phyloP scores from a whole-genome alignment of 2,797 vertebrate genomes.

The Diplodus puntazzo region DNA sequence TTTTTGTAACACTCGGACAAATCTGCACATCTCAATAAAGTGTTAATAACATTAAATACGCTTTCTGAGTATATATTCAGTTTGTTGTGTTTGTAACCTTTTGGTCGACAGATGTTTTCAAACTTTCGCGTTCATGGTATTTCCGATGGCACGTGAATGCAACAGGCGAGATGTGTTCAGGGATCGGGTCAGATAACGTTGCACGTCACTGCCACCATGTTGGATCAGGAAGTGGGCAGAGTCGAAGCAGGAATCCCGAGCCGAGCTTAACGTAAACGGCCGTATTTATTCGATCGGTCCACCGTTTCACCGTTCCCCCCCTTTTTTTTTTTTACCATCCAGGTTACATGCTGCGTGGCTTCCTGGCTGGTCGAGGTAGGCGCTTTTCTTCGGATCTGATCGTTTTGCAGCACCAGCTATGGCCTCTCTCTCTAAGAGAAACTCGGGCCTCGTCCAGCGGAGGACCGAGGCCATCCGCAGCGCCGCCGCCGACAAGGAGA shows the following conservation, averaged over 20 bases:
- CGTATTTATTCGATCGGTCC: conserved; percentile 38
- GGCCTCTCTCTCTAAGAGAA: conserved; percentile 93
- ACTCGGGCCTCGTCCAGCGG: conserved; percentile 96
- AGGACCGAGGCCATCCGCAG: conserved; percentile 94
- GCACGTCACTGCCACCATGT: conserved; percentile 95
- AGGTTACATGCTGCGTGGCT: conserved; percentile 63
- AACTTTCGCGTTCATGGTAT: not conserved
- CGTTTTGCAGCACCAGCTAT: conserved; percentile 77
- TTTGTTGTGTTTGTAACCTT: not conserved
- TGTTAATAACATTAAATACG: too few relatives aligned
- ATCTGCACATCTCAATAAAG: too few relatives aligned
- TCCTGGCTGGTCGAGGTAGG: conserved; percentile 39
- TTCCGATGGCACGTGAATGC: conserved; percentile 16
- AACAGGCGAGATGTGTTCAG: conserved; percentile 40
- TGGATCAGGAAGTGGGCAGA: conserved; percentile 86
- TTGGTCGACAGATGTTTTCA: not conserved
- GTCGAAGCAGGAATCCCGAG: conserved; percentile 60
- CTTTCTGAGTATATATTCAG: too few relatives aligned
- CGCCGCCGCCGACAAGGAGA: conserved; percentile 90
- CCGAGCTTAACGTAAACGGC: conserved; percentile 51
- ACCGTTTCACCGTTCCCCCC: conserved; percentile 36
- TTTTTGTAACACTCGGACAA: too few relatives aligned
- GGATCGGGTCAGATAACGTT: not conserved
- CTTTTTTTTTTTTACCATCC: not conserved
- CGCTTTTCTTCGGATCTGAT: conserved; percentile 32